Conservation (phyloP, 1,140 invertebrate species). For the Lysiphlebus fabarum region DNA sequence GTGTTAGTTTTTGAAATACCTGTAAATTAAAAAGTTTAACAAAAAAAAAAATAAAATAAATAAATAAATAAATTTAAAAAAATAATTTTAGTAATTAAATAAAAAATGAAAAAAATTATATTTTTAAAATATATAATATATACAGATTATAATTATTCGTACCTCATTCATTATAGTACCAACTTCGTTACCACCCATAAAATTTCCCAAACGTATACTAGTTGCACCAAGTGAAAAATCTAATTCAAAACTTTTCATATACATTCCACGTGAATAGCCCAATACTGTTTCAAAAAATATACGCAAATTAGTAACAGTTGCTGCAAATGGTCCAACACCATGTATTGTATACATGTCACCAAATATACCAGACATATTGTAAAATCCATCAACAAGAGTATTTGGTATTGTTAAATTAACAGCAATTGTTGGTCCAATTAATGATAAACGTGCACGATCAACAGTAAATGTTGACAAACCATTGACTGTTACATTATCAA, state of each 20-base stretch:
- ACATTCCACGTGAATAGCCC: constrained; percentile 46
- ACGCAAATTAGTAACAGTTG: constrained; percentile 37
- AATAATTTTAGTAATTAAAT: too few relatives aligned
- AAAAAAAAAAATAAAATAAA: too few relatives aligned
- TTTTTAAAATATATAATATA: too few relatives aligned
- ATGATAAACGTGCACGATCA: constrained; percentile 44
- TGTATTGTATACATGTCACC: constrained; percentile 37
- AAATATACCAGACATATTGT: constrained; percentile 44
- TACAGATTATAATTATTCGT: too few relatives aligned
- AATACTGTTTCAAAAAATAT: constrained; percentile 44
- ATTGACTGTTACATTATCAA: constrained; percentile 36
- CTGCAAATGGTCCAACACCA: constrained; percentile 39
- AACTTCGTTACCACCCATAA: constrained; percentile 42
- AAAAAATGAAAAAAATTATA: too few relatives aligned
- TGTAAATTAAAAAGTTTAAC: constrained; percentile 21
- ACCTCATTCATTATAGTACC: constrained; percentile 45
- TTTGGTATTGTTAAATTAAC: constrained; percentile 43
- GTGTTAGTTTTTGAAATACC: constrained; percentile 45
- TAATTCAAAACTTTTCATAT: constrained; percentile 47
- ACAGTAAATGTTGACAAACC: constrained; percentile 43
- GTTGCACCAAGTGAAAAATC: constrained; percentile 41
- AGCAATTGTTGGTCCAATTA: constrained; percentile 45
- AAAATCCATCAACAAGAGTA: constrained; percentile 38
- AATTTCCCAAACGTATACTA: constrained; percentile 39
- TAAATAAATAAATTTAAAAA: too few relatives aligned